Evolutionary conservation across 1,140 invertebrate genomes (phyloP), one percentile per base, ranked within the genome.

Genomic region (Drosophila guanche): DNA sequence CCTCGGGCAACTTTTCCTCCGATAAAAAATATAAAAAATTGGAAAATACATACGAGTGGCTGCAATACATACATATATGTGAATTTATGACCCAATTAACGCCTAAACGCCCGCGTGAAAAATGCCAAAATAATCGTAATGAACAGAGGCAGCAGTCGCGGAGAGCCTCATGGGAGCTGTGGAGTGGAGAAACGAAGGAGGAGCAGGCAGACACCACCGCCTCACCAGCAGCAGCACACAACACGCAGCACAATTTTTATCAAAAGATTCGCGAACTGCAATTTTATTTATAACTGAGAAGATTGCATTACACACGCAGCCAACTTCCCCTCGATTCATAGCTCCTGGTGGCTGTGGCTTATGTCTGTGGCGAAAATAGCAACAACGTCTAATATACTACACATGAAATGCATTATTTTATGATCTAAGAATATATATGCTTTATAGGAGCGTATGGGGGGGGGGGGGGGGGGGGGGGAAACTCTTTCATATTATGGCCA

Each of bases 1-100:
- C 62, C 61, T 65, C 4, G 29, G 43, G 12, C 5, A 63, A 48
- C 10, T 23, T 41, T 48, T 25, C 14, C 58, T 48, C 46, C 37
- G 51, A 59, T 60, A 62, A 60, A 47, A 71, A 59, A 43, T 58
- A 79, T 58, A 77, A 57, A 86, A 70, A 86, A 59, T 63, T 81
- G 81, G 77, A 86, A 85, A 69, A 66, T 72, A 42, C 29, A 25
- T n/a, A 23, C 25, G 12, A 12, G 29, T 12, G 25, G 25, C n/a
- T 0, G 8, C 6, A 25, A 5, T n/a, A 22, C 27, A 57, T 37
- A 56, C 46, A n/a, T 29, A 12, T 29, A 16, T 66, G 66, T 62
- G 53, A 88, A 86, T 86, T 86, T 86, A 86, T 88, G 77, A 88
- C 78, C 81, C 83, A 86, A 86, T 86, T 86, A 86, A 78, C 77